Conservation (phyloP, 2,113 vertebrate genomes). For the Panthera leo region DNA sequence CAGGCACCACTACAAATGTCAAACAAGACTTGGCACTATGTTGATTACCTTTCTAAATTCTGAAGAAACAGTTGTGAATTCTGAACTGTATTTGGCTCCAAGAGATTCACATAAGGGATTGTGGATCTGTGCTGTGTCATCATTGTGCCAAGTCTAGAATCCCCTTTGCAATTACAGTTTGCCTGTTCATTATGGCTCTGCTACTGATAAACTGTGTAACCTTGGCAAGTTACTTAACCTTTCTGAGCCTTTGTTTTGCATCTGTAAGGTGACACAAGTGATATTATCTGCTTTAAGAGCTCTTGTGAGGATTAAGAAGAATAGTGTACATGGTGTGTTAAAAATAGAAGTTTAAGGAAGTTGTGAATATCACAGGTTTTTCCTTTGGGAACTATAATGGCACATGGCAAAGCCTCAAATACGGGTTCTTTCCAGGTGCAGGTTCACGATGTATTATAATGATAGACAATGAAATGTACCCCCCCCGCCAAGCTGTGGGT, state of each 20-base stretch:
- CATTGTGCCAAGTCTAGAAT: not conserved
- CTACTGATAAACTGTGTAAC: not conserved
- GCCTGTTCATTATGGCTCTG: not conserved
- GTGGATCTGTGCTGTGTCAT: not conserved
- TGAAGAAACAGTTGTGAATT: slow-evolving; percentile 6
- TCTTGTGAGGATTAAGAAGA: not conserved
- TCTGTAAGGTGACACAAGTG: not conserved
- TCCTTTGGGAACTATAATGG: not conserved
- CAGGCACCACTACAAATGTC: not conserved
- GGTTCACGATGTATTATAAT: not conserved
- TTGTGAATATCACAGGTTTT: not conserved
- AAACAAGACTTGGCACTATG: not conserved
- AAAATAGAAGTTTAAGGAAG: slow-evolving; percentile 1
- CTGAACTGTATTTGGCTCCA: not conserved
- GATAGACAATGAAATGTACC: not conserved
- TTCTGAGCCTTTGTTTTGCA: not conserved
- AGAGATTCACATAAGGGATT: not conserved
- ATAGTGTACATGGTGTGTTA: not conserved
- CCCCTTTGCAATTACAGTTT: not conserved
- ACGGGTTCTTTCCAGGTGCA: not conserved
- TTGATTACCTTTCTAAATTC: not conserved
- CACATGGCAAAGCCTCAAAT: not conserved
- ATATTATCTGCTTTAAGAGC: not conserved
- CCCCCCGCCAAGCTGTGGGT: not conserved
- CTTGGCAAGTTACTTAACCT: not conserved